Conservation (phyloP, 2,113 vertebrate genomes). For the Charadrius vociferus region DNA sequence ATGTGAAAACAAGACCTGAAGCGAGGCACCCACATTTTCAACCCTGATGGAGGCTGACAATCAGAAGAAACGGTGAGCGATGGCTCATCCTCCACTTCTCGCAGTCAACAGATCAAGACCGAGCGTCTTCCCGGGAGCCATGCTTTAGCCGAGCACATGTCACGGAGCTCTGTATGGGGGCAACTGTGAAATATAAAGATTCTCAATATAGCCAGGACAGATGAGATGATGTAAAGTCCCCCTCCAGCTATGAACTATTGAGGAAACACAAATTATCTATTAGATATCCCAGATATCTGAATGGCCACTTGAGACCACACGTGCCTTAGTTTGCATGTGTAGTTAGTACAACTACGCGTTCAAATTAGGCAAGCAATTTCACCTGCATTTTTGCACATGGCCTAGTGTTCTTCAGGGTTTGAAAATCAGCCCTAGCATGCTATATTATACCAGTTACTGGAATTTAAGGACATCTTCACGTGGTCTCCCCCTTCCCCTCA, state of each 20-base stretch:
- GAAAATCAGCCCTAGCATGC: background rate
- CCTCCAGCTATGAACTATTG: background rate
- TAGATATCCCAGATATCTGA: constrained; percentile 25
- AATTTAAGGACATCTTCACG: background rate
- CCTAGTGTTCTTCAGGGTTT: constrained; percentile 7
- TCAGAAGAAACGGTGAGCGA: background rate
- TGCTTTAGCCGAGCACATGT: background rate
- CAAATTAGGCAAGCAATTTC: constrained; percentile 36
- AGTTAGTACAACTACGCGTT: background rate
- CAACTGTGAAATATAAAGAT: constrained; percentile 35
- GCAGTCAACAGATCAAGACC: background rate
- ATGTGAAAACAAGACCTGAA: background rate
- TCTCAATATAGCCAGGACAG: background rate
- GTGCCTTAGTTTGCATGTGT: background rate
- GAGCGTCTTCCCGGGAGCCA: background rate
- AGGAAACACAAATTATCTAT: background rate
- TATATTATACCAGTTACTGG: constrained; percentile 11
- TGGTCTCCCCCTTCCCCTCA: background rate
- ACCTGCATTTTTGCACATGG: constrained; percentile 61
- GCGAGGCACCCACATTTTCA: background rate
- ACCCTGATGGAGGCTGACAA: background rate
- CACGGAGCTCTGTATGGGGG: background rate
- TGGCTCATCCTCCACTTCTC: background rate
- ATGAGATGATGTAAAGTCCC: background rate
- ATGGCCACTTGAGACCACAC: background rate